These are phyloP conservation scores for Heliornis fulica DNA, from an alignment of 2,113 vertebrate species.

Conservation along the genomic window DNA sequence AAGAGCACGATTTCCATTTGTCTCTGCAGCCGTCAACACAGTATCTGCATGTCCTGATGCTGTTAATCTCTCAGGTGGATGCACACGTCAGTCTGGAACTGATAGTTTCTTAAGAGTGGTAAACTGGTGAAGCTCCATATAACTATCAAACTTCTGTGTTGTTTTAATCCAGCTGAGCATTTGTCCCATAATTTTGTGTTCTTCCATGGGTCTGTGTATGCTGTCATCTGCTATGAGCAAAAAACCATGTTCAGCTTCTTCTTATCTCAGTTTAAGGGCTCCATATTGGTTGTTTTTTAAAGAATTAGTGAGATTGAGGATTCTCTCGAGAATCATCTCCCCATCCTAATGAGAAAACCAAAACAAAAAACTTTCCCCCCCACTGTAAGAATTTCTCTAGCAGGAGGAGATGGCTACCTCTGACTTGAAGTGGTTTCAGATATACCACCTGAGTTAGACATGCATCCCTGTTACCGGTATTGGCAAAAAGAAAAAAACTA, in stretches of 20 bases:
- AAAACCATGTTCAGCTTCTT: neutral
- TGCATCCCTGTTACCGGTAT: neutral
- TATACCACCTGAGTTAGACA: neutral
- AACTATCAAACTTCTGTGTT: neutral
- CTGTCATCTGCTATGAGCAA: neutral
- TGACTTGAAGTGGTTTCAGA: neutral
- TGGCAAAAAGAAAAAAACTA: neutral
- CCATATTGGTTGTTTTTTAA: neutral
- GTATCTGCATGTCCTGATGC: neutral
- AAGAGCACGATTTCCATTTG: neutral
- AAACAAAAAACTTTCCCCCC: neutral
- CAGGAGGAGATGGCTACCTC: neutral
- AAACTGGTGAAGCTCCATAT: neutral
- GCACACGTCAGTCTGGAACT: neutral
- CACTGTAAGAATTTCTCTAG: neutral
- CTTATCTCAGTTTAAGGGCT: neutral
- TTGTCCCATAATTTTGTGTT: neutral
- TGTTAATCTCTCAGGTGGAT: neutral
- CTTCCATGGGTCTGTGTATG: neutral
- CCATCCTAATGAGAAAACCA: neutral
- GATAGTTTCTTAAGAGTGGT: neutral
- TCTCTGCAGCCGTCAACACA: neutral
- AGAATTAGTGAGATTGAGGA: neutral
- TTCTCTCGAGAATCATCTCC: neutral
- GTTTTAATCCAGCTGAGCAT: slow-evolving; percentile 20